Evolutionary conservation across 2,113 vertebrate species (phyloP).

Genomic region (Sebastes schlegelii): DNA sequence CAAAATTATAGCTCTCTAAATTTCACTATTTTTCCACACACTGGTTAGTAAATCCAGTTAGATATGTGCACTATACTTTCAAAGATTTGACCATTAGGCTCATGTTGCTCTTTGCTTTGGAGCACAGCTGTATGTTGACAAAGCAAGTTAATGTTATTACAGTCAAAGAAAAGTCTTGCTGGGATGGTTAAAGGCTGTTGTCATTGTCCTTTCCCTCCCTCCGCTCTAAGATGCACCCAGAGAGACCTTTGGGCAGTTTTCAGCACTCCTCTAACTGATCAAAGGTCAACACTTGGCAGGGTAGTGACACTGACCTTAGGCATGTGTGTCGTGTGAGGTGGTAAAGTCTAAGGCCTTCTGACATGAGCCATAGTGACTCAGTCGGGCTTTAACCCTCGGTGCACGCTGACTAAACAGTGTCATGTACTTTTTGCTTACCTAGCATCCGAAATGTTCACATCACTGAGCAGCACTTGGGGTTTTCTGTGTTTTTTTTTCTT

Average conservation of each 20-base stretch:
- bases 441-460: constrained; percentile 48
- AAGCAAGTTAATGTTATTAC: constrained; percentile 32
- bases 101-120: constrained; percentile 23
- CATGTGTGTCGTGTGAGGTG: constrained; percentile 60
- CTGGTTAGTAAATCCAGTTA: background rate
- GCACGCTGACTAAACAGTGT: constrained; percentile 47
- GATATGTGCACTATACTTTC: constrained; percentile 1
- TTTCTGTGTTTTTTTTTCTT: no score
- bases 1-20: background rate
- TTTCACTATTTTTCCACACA: background rate
- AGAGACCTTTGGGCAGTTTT: constrained; percentile 57
- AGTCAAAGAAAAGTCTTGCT: constrained; percentile 9
- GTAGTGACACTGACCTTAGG: constrained; percentile 65
- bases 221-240: constrained; percentile 23
- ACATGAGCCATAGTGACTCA: constrained; percentile 72
- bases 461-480: constrained; percentile 24
- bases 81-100: constrained; percentile 21
- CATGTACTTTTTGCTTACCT: constrained; percentile 32
- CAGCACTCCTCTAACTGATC: constrained; percentile 56
- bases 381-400: constrained; percentile 56
- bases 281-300: constrained; percentile 75
- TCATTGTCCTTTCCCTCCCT: constrained; percentile 32
- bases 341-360: constrained; percentile 63
- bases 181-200: constrained; percentile 53
- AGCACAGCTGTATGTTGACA: constrained; percentile 43